Conservation (phyloP, 2,113 vertebrate genomes). For the Oncorhynchus clarkii region DNA sequence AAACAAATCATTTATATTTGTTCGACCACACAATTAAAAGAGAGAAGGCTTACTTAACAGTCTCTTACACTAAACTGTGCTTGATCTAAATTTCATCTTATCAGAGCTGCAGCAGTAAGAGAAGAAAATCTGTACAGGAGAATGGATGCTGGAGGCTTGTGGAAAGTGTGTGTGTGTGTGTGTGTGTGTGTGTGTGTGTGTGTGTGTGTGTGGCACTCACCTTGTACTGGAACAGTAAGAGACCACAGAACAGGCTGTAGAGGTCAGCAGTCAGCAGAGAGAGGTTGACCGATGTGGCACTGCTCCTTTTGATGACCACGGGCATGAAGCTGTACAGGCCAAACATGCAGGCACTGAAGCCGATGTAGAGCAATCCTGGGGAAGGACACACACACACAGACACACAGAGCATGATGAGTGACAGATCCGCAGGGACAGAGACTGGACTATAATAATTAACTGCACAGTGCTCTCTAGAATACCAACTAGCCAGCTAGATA, state of each 20-base stretch:
- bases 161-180: conserved; percentile 1
- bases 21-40: neutral
- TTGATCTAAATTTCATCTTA: too few species aligned
- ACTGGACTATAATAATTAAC: too few species aligned
- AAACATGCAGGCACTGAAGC: conserved; percentile 94
- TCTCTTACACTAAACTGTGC: too few species aligned
- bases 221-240: conserved; percentile 95
- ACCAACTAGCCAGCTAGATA: too few species aligned
- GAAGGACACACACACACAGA: conserved; percentile 38
- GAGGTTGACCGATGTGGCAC: conserved; percentile 89
- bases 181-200: too few species aligned
- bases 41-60: too few species aligned
- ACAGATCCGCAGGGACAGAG: too few species aligned
- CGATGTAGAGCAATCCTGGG: conserved; percentile 87
- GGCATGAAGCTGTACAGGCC: conserved; percentile 96
- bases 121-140: too few species aligned
- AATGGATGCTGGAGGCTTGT: too few species aligned
- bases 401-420: neutral
- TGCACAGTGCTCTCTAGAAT: too few species aligned
- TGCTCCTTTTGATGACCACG: conserved; percentile 91
- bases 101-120: too few species aligned
- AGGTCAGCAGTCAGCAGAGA: conserved; percentile 91
- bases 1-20: too few species aligned
- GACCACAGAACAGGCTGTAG: conserved; percentile 91
- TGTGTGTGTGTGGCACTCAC: conserved; percentile 59